Evolutionary conservation across 2,797 vertebrate genomes (phyloP), one percentile per base, ranked within the genome.

Genomic region (Corythornis leucogaster): DNA sequence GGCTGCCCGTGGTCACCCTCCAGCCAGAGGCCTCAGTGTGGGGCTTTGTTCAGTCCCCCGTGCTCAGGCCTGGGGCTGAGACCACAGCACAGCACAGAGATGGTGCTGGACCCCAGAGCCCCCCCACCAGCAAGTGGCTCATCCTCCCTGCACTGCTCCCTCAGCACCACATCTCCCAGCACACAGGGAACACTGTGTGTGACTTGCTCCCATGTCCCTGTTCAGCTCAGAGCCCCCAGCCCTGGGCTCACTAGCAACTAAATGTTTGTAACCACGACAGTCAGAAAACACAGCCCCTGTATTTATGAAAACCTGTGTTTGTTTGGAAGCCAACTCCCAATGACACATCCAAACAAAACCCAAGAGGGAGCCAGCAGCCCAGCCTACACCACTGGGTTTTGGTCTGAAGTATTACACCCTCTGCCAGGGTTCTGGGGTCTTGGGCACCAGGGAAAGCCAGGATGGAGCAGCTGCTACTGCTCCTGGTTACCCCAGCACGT

Each of bases 1-100:
- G 0, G 80, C 19, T 33, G 42, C 18, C 10, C 6, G 30, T 2
- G 35, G 31, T 24, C 0, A 0, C 45, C 20, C n/a, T 33, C 22
- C 8, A 26, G 8, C 6, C 17, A 14, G 45, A 85, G 24, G 40
- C 66, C 59, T 54, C 42, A 50, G 73, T 8, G 17, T 11, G 13
- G 25, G 21, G 16, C 42, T 11, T 15, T 13, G 35, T 19, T 62
- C 22, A 43, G 30, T 12, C n/a, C 62, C 30, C 63, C 26, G 30
- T 10, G n/a, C 83, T 71, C 62, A 24, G 1, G 1, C 46, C 26
- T 13, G 0, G 4, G 46, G 35, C 79, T 40, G 35, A 50, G 71
- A 21, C 20, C 7, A 0, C 1, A 20, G 46, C 7, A 0, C 1
- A 20, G 46, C 5, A 0, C 46, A 2, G 14, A 40, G 43, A 20